phyloP scores from a whole-genome alignment of 2,888 invertebrate genomes.

The Griposia aprilina region DNA sequence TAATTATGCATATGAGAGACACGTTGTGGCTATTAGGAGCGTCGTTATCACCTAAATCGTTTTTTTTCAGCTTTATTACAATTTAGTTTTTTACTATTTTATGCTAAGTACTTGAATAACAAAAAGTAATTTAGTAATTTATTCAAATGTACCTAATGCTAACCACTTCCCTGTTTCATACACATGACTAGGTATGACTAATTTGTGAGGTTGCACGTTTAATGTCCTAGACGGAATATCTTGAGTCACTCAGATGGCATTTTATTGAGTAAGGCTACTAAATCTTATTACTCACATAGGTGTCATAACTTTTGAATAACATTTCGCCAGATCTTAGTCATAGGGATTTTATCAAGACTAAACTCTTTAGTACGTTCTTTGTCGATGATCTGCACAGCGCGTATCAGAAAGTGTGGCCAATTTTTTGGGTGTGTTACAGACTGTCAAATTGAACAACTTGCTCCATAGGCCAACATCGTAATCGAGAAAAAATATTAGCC shows the following conservation, averaged over 20 bases:
- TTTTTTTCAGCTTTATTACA: background rate
- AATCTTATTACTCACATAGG: slow-evolving; percentile 58
- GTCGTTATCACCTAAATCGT: background rate
- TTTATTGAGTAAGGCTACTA: slow-evolving; percentile 47
- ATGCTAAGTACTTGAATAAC: background rate
- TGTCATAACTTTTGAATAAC: slow-evolving; percentile 44
- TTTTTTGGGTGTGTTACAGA: too few species aligned
- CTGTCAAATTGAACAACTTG: too few species aligned
- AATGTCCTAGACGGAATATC: slow-evolving; percentile 31
- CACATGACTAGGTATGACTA: slow-evolving; percentile 15
- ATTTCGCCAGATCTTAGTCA: slow-evolving; percentile 48
- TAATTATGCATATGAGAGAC: background rate
- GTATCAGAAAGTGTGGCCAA: too few species aligned
- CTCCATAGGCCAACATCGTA: too few species aligned
- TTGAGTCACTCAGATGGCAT: slow-evolving; percentile 53
- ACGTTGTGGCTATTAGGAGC: background rate
- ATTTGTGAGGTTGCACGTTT: slow-evolving; percentile 16
- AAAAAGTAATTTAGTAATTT: background rate
- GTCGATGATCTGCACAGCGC: background rate
- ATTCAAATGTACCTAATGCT: background rate
- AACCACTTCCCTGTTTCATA: background rate
- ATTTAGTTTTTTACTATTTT: too few species aligned
- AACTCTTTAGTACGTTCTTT: background rate
- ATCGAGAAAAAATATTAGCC: too few species aligned
- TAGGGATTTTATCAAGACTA: slow-evolving; percentile 15